Evolutionary conservation across 2,113 vertebrate genomes (phyloP).

Genomic region (human (Homo sapiens)): DNA sequence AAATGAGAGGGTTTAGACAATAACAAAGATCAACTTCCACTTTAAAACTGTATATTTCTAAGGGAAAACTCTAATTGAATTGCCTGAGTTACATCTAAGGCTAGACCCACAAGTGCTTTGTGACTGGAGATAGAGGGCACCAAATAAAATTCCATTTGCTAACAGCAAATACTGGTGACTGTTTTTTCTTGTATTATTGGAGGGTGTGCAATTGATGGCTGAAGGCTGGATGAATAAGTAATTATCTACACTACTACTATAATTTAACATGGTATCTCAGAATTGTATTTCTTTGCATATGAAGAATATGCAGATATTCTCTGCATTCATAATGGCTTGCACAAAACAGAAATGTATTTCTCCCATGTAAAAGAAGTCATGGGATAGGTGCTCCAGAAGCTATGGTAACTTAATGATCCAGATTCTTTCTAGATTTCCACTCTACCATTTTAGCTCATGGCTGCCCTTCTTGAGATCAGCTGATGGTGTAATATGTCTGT

Average conservation of each 20-base stretch:
- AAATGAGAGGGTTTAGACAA: background rate
- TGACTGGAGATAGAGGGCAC: background rate
- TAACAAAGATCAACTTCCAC: background rate
- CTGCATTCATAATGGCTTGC: background rate
- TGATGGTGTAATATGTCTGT: background rate
- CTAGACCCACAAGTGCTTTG: background rate
- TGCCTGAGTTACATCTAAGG: background rate
- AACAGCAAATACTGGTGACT: background rate
- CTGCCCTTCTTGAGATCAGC: background rate
- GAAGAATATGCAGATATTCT: background rate
- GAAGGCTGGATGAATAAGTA: background rate
- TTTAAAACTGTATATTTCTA: background rate
- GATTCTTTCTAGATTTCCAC: background rate
- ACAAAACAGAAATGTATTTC: slow-evolving; percentile 18
- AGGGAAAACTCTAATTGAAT: background rate
- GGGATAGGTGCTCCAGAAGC: background rate
- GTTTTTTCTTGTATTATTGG: background rate
- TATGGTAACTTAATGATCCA: background rate
- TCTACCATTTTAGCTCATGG: background rate
- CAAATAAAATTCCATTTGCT: slow-evolving; percentile 10
- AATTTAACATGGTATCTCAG: background rate
- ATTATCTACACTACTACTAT: background rate
- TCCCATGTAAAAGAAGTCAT: background rate
- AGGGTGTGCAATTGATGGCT: background rate
- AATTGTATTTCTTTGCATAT: background rate